Base-by-base conservation (phyloP, 2,888 invertebrate species). In the Helleia helle region DNA sequence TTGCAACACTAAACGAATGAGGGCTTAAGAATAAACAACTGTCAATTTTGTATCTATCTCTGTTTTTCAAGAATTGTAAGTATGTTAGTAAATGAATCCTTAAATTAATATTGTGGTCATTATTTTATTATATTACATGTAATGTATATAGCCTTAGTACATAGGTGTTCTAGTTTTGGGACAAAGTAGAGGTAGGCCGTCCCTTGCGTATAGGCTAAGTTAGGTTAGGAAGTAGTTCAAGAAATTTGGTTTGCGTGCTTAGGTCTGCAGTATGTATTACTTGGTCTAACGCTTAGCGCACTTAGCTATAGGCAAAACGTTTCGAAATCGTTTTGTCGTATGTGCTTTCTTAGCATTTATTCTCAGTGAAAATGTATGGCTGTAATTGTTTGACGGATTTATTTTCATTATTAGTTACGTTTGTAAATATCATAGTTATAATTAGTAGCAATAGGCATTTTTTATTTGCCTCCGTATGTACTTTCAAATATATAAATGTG, bases 361-460 rank as follows among this genome's bases (percentile, higher is more conserved):
- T 31, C 15, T 31, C 6, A 18, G 31, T 31, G 8, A 29, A 29
- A 34, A 42, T 36, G n/a, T 27, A 18, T 9, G 28, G 14, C 26
- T 14, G 30, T 31, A 17, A 22, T n/a, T 22, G 22, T 17, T n/a
- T 6, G 9, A 22, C 9, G n/a, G 12, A 39, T 36, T 43, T 4
- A 28, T 28, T 17, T 13, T 28, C 22, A 22, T 22, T 22, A 2
- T 13, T 28, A 5, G 8, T 22, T 22, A 2, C 40, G 29, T 45
- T 47, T 44, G 41, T 30, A 36, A 46, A 42, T 41, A 12, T 36
- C 37, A 25, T 41, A n/a, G n/a, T 8, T 40, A n/a, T 28, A 34
- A 26, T 18, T 17, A 26, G 12, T 30, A 14, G 34, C 22, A 34
- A 22, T 34, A 22, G 18, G 34, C 22, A 27, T 27, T 13, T 29